Evolutionary conservation across 1,140 invertebrate species (phyloP).

Genomic region (Drosophila pandora): DNA sequence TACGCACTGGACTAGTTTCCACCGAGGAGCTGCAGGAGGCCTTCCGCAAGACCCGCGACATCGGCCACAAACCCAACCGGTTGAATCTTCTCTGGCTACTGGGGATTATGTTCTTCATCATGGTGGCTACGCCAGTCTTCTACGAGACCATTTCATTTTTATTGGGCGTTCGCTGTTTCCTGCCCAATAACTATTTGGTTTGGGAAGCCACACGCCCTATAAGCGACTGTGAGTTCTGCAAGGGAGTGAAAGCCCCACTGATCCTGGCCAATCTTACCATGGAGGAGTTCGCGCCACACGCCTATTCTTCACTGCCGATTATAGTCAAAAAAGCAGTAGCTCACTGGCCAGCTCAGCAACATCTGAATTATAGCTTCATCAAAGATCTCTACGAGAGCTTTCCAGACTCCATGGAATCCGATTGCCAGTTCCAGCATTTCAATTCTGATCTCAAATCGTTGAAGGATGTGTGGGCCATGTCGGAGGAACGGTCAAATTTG

Average conservation of each 20-base stretch:
- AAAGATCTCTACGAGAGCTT: slow-evolving; percentile 89
- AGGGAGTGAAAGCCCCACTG: slow-evolving; percentile 86
- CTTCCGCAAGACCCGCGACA: slow-evolving; percentile 67
- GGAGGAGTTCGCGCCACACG: slow-evolving; percentile 88
- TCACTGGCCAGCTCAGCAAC: slow-evolving; percentile 90
- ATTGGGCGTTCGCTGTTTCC: slow-evolving; percentile 87
- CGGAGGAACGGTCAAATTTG: slow-evolving; percentile 87
- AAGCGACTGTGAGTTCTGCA: slow-evolving; percentile 89
- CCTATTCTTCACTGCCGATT: slow-evolving; percentile 92
- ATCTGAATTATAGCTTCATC: slow-evolving; percentile 91
- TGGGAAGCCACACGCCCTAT: slow-evolving; percentile 93
- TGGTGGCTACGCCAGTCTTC: slow-evolving; percentile 75
- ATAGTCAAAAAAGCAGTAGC: slow-evolving; percentile 90
- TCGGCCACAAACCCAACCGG: slow-evolving; percentile 58
- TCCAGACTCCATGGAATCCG: slow-evolving; percentile 88
- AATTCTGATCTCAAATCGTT: slow-evolving; percentile 92
- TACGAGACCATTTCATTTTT: slow-evolving; percentile 78
- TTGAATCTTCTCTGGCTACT: slow-evolving; percentile 72
- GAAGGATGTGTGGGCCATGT: slow-evolving; percentile 92
- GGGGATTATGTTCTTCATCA: slow-evolving; percentile 76
- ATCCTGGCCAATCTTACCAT: slow-evolving; percentile 88
- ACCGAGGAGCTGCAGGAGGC: slow-evolving; percentile 70
- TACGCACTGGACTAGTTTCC: slow-evolving; percentile 72
- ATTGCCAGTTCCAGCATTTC: slow-evolving; percentile 96
- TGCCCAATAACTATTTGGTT: slow-evolving; percentile 92